These are phyloP conservation scores for Mesoclemmys tuberculata DNA, from an alignment of 2,113 vertebrate species.

Conservation along the genomic window DNA sequence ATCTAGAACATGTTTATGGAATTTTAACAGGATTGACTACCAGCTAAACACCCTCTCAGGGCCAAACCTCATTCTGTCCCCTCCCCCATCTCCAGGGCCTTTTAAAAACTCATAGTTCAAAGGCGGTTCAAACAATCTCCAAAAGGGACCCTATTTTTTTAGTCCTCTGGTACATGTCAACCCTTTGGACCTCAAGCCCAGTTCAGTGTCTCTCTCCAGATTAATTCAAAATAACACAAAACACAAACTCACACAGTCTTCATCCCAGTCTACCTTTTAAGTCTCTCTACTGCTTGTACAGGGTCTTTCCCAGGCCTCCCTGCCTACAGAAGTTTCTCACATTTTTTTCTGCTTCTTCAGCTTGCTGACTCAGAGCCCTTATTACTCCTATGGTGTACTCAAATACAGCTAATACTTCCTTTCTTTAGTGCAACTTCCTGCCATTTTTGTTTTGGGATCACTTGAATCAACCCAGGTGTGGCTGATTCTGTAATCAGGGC, in stretches of 20 bases:
- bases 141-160: background rate
- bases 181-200: background rate
- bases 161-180: background rate
- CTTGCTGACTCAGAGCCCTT: background rate
- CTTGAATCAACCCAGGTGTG: background rate
- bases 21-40: background rate
- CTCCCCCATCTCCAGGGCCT: background rate
- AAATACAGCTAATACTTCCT: background rate
- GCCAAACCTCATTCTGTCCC: no score
- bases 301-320: background rate
- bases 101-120: background rate
- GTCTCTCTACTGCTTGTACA: background rate
- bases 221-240: background rate
- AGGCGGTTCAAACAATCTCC: background rate
- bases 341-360: background rate
- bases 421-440: background rate
- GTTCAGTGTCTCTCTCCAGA: background rate
- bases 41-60: background rate
- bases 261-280: background rate
- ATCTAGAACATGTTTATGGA: background rate
- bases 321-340: background rate
- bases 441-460: background rate
- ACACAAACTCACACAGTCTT: background rate
- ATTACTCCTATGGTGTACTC: background rate
- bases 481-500: background rate